Conservation (phyloP, 1,140 invertebrate species). For the Bombus confusus region DNA sequence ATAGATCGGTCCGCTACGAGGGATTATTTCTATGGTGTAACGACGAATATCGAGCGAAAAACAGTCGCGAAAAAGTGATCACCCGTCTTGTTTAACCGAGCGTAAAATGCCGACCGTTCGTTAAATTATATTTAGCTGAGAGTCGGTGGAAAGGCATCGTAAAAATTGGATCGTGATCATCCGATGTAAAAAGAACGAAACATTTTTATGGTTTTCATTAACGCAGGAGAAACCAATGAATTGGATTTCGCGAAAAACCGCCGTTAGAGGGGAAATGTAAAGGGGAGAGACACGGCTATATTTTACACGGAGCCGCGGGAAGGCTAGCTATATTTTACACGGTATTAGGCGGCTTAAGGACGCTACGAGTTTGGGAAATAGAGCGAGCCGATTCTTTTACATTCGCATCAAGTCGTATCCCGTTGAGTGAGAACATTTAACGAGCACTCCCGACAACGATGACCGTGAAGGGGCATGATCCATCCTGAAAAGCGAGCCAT, state of each 20-base stretch:
- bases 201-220: conserved; percentile 12
- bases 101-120: background rate
- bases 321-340: conserved; percentile 23
- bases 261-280: background rate
- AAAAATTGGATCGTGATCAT: background rate
- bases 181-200: background rate
- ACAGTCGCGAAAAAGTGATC: background rate
- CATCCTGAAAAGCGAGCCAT: conserved; percentile 10
- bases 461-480: conserved; percentile 14
- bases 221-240: background rate
- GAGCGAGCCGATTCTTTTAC: conserved; percentile 26
- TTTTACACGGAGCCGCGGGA: background rate
- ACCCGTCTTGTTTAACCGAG: background rate
- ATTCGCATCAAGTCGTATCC: conserved; percentile 44
- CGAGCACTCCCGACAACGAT: conserved; percentile 15
- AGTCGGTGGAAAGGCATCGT: background rate
- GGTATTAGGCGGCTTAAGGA: conserved; percentile 38
- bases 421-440: conserved; percentile 34
- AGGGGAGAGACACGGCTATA: background rate
- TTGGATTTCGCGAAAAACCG: background rate
- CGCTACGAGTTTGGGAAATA: conserved; percentile 20
- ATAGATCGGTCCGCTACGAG: background rate
- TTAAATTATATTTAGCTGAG: background rate
- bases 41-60: background rate
- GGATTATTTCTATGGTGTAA: background rate